Conservation (phyloP, 2,888 invertebrate species). For the Mycogona germanica region DNA sequence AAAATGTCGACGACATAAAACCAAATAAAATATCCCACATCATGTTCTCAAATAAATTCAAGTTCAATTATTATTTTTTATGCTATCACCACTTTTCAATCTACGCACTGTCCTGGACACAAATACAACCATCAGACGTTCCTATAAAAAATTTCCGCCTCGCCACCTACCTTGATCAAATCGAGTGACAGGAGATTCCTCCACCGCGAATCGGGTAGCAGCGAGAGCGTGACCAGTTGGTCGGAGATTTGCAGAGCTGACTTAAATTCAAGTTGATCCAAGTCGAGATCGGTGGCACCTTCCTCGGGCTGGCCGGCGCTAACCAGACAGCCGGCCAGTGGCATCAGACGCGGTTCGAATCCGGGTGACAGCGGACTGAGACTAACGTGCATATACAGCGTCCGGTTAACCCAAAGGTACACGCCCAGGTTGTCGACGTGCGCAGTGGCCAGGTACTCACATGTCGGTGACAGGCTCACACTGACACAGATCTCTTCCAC, state of each 20-base stretch:
- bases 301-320: conserved; percentile 36
- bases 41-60: not conserved
- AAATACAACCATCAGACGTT: too few species aligned
- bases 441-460: conserved; percentile 76
- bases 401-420: conserved; percentile 86
- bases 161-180: conserved; percentile 56
- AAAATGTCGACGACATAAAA: too few species aligned
- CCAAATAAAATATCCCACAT: not conserved
- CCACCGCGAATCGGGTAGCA: conserved; percentile 78
- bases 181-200: conserved; percentile 77
- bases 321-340: conserved; percentile 27
- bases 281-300: conserved; percentile 30
- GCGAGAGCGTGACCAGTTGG: conserved; percentile 72
- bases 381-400: conserved; percentile 66
- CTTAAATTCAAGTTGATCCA: conserved; percentile 27
- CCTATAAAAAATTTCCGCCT: too few species aligned
- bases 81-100: too few species aligned
- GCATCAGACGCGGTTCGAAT: conserved; percentile 34
- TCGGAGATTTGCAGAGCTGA: conserved; percentile 62
- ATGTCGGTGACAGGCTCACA: conserved; percentile 77
- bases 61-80: too few species aligned
- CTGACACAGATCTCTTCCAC: conserved; percentile 70
- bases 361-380: conserved; percentile 51
- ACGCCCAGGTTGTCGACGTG: conserved; percentile 82
- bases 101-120: too few species aligned